These are phyloP conservation scores for Pyrocoelia pectoralis DNA, from an alignment of 2,888 invertebrate species.

Conservation along the genomic window DNA sequence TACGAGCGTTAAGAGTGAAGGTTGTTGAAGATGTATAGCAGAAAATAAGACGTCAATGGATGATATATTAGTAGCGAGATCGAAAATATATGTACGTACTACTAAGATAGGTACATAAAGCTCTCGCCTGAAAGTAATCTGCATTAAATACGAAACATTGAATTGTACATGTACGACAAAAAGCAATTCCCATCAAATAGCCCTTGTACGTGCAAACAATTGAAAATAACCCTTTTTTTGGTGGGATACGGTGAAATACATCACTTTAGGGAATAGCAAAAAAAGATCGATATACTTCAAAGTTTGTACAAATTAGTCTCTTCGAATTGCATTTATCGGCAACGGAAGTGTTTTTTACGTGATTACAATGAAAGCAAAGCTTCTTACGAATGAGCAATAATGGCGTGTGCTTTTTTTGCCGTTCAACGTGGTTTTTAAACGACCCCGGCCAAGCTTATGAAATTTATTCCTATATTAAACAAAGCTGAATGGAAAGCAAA, in stretches of 20 bases:
- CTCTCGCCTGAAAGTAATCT: conserved; percentile 1
- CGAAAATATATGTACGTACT: conserved; percentile 5
- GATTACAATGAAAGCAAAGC: background rate
- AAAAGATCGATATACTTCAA: conserved; percentile 1
- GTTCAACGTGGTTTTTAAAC: too few relatives aligned
- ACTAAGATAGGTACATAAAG: too few relatives aligned
- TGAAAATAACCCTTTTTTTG: background rate
- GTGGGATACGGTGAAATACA: background rate
- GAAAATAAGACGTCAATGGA: conserved; percentile 20
- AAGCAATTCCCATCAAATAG: background rate
- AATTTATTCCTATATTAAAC: conserved; percentile 4
- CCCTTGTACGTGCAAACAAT: background rate
- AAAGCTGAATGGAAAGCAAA: background rate
- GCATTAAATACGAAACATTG: background rate
- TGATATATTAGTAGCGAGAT: conserved; percentile 14
- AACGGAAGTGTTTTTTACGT: background rate
- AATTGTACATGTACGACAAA: background rate
- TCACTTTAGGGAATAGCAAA: background rate
- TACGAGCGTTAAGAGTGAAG: conserved; percentile 16
- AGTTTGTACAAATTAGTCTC: background rate
- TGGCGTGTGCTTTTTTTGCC: too few relatives aligned
- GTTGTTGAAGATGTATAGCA: conserved; percentile 9
- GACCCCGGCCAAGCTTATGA: background rate
- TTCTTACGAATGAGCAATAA: background rate
- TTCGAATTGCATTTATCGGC: too few relatives aligned